These are phyloP conservation scores for Crotalus tigris DNA, from an alignment of 2,113 vertebrate species.

Conservation along the genomic window DNA sequence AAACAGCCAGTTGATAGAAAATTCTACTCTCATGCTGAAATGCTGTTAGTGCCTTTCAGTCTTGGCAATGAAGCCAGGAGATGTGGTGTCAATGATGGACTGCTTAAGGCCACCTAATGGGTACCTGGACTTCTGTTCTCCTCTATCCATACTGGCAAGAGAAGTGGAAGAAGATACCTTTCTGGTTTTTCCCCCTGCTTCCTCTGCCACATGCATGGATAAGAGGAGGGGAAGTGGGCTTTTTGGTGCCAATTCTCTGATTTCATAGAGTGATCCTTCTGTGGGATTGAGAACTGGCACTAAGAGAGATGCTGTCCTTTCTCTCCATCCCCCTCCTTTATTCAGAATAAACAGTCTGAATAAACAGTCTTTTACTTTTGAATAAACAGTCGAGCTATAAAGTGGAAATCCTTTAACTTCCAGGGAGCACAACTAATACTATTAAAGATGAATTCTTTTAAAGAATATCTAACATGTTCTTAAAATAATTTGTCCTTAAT, in stretches of 20 bases:
- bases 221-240: not conserved
- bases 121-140: not conserved
- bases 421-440: slow-evolving; percentile 3
- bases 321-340: not conserved
- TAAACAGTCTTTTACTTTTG: not conserved
- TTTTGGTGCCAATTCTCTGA: not conserved
- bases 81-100: not conserved
- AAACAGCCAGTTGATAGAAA: not conserved
- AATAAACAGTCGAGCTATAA: not conserved
- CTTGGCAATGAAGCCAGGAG: not conserved
- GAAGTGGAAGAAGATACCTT: not conserved
- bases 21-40: not conserved
- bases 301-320: not conserved
- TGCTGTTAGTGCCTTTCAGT: not conserved
- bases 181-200: not conserved
- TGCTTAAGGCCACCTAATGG: not conserved
- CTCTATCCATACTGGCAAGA: not conserved
- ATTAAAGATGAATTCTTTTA: slow-evolving; percentile 30
- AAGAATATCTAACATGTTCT: not conserved
- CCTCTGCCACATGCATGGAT: not conserved
- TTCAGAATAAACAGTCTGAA: not conserved
- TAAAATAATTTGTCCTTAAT: not conserved
- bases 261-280: not conserved
- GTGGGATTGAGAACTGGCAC: not conserved
- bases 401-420: not conserved